phyloP scores from a whole-genome alignment of 2,113 vertebrate species.

The Ictidomys tridecemlineatus region DNA sequence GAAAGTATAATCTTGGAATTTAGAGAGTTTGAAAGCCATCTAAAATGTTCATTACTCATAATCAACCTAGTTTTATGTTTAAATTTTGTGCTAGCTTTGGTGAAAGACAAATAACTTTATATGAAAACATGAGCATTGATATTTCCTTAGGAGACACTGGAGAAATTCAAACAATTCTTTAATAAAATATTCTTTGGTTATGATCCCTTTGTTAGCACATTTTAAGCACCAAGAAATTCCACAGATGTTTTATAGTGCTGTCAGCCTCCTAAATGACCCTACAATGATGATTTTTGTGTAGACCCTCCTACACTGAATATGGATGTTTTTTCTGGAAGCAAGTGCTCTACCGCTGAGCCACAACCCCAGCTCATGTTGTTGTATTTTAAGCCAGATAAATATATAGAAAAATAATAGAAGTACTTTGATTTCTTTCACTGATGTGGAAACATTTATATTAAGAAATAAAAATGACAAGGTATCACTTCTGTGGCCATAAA shows the following conservation, averaged over 20 bases:
- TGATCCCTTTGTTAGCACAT: neutral
- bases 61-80: constrained; percentile 43
- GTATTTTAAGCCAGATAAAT: too few species aligned
- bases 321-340: too few species aligned
- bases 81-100: neutral
- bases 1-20: neutral
- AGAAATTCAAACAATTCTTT: constrained; percentile 15
- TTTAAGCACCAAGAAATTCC: neutral
- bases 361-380: too few species aligned
- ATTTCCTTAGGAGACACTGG: neutral
- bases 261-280: neutral
- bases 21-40: constrained; percentile 2
- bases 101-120: constrained; percentile 15
- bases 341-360: too few species aligned
- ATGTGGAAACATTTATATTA: too few species aligned
- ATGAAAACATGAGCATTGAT: neutral
- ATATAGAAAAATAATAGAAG: too few species aligned
- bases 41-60: neutral
- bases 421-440: too few species aligned
- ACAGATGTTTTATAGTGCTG: neutral
- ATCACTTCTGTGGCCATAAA: neutral
- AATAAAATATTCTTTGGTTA: neutral
- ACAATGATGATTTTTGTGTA: neutral
- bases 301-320: neutral
- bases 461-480: neutral